A percentile compares a stretch with the other conserved stretches of the same genome.
These are phyloP conservation scores for Neuroscelio doddi DNA, from an alignment of 2,888 invertebrate genomes.

Conservation along the genomic window DNA sequence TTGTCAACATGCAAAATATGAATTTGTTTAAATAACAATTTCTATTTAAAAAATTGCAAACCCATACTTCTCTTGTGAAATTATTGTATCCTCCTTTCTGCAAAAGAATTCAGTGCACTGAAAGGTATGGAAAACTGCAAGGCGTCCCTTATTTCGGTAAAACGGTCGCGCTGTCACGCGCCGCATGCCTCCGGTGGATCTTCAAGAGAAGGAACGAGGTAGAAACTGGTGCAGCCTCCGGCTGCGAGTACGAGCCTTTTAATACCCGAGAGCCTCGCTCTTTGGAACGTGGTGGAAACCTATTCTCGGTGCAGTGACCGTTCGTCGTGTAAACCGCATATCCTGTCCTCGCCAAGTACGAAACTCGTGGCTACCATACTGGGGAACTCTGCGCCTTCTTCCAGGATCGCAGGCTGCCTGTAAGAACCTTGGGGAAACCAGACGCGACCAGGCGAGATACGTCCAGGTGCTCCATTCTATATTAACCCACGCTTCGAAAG, in stretches of 20 bases:
- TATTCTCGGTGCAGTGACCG: slow-evolving; percentile 62
- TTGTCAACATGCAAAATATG: no score
- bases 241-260: slow-evolving; percentile 23
- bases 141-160: slow-evolving; percentile 33
- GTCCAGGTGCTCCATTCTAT: slow-evolving; percentile 22
- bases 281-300: slow-evolving; percentile 36
- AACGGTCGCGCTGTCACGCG: neutral
- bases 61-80: no score
- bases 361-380: slow-evolving; percentile 62
- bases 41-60: no score
- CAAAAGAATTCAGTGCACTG: slow-evolving; percentile 22
- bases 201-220: no score
- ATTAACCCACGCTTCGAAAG: slow-evolving; percentile 40
- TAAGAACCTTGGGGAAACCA: slow-evolving; percentile 70
- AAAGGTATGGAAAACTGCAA: slow-evolving; percentile 6
- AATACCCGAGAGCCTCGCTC: slow-evolving; percentile 29
- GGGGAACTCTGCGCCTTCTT: slow-evolving; percentile 49
- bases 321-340: slow-evolving; percentile 42
- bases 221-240: no score
- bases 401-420: slow-evolving; percentile 56
- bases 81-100: no score
- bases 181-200: no score
- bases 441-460: slow-evolving; percentile 44
- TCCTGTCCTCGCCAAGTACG: slow-evolving; percentile 64
- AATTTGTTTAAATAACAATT: no score